Evolutionary conservation across 1,140 invertebrate genomes (phyloP), one percentile per base, ranked within the genome.

Genomic region (Pristionchus pacificus): DNA sequence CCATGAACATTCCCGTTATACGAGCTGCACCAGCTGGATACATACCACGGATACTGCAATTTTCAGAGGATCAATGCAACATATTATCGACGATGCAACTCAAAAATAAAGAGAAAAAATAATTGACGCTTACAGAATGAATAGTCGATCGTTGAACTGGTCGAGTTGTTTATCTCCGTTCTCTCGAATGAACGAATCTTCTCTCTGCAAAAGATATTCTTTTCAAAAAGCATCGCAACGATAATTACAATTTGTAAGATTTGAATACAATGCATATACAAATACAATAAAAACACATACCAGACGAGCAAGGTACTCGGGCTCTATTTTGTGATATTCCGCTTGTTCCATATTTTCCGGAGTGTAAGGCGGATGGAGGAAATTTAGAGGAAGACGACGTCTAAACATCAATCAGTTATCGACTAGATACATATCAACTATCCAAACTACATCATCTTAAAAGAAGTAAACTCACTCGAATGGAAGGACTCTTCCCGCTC

Each of bases 1-100:
- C 95, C 33, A 98, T 85, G 60, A 98, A 85, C 95, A 98, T 98
- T 65, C 95, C 95, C 0, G 95, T 97, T 71, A 98, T 95, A 66
- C 67, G 15, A 27, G 67, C 58, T 0, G 58, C 58, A 6, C 19
- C 67, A 19, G 25, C n/a, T 1, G 60, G 58, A 19, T 57, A 58
- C 2, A 38, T 13, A 24, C n/a, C 31, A 28, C 30, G 19, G 28
- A 69, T 29, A 28, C 58, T 65, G 63, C n/a, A n/a, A n/a, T n/a
- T n/a, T n/a, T n/a, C n/a, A n/a, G n/a, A n/a, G n/a, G n/a, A n/a
- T n/a, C n/a, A n/a, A n/a, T n/a, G n/a, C n/a, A n/a, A n/a, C n/a
- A n/a, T n/a, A n/a, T n/a, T n/a, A n/a, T n/a, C n/a, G n/a, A n/a
- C n/a, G n/a, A n/a, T n/a, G n/a, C n/a, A 1, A 49, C 10, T 58